Conservation (phyloP, 1,140 invertebrate species). For the Uloborus diversus region DNA sequence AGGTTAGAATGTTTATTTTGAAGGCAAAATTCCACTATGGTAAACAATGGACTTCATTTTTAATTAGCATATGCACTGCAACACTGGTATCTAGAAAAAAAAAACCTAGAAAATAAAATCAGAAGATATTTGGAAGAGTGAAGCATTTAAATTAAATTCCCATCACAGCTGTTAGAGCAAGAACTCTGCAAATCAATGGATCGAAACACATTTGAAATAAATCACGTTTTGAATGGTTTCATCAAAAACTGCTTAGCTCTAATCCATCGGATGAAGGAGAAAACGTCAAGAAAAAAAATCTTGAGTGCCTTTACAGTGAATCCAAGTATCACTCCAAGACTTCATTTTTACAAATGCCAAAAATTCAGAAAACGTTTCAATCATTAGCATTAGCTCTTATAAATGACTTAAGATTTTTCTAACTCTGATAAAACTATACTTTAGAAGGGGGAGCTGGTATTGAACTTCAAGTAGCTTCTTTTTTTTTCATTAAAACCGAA, state of each 20-base stretch:
- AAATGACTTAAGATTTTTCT: conserved; percentile 42
- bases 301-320: conserved; percentile 3
- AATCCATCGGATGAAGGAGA: conserved; percentile 23
- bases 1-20: no score
- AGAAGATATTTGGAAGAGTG: no score
- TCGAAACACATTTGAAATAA: conserved; percentile 42
- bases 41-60: no score
- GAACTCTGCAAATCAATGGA: conserved; percentile 24
- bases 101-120: no score
- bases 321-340: conserved; percentile 16
- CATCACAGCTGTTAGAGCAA: conserved; percentile 12
- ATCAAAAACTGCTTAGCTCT: conserved; percentile 48
- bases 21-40: no score
- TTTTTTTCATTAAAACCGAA: conserved; percentile 26
- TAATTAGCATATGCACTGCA: no score
- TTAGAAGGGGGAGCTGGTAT: not conserved
- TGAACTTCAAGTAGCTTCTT: not conserved
- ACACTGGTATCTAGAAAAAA: no score
- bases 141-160: conserved; percentile 34
- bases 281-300: conserved; percentile 36
- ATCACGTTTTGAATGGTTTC: conserved; percentile 46
- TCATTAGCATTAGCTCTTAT: conserved; percentile 50
- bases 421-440: conserved; percentile 32
- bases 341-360: conserved; percentile 33
- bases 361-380: conserved; percentile 38